Conservation (phyloP, 1,140 invertebrate genomes). For the Steinernema feltiae region DNA sequence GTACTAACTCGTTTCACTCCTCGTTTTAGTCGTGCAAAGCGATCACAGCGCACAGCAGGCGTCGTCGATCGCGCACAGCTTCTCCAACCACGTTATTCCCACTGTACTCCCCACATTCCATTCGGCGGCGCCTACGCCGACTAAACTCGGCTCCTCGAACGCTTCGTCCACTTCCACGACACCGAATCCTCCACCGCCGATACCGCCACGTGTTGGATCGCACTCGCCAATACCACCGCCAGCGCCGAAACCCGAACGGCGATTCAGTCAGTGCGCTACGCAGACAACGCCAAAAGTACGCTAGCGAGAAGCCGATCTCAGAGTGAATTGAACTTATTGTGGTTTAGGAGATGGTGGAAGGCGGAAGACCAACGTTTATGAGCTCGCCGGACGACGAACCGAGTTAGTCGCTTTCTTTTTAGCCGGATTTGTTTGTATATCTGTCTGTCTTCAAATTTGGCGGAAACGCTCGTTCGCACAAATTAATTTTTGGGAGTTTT, state of each 20-base stretch:
- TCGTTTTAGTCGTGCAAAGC: constrained; percentile 54
- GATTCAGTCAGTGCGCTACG: constrained; percentile 22
- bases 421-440: neutral
- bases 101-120: neutral
- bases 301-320: too few species aligned
- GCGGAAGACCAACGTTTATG: constrained; percentile 45
- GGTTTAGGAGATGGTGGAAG: neutral
- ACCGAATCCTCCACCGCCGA: constrained; percentile 44
- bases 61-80: constrained; percentile 4
- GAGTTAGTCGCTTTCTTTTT: constrained; percentile 46
- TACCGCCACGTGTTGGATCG: constrained; percentile 42
- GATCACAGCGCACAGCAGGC: constrained; percentile 53
- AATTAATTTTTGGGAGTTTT: neutral
- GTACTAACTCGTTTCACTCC: neutral
- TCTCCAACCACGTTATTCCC: constrained; percentile 8
- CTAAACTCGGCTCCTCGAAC: neutral
- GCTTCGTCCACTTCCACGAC: constrained; percentile 19
- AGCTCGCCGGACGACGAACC: constrained; percentile 51
- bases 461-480: neutral
- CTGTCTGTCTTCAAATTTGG: neutral
- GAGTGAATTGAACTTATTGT: too few species aligned
- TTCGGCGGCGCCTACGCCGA: neutral
- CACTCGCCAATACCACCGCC: neutral
- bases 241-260: constrained; percentile 20
- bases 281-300: constrained; percentile 5